Evolutionary conservation across 2,888 invertebrate genomes (phyloP).

Genomic region (Clunio marinus): DNA sequence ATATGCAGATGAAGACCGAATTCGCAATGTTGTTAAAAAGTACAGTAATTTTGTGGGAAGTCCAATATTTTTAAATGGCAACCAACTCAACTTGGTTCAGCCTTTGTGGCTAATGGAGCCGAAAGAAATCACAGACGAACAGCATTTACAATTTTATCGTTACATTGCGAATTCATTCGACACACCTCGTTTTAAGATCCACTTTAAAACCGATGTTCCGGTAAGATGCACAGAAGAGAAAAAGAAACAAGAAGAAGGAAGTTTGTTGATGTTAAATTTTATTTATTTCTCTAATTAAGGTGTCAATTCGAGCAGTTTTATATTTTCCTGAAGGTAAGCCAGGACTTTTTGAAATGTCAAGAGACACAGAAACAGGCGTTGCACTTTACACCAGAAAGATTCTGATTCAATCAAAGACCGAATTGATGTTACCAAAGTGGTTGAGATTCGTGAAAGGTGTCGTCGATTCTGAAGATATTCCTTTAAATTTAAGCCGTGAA

Average conservation of each 20-base stretch:
- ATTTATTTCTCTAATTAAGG: too few species aligned
- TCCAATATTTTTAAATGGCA: constrained; percentile 86
- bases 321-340: constrained; percentile 94
- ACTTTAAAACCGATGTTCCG: constrained; percentile 76
- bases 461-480: constrained; percentile 98
- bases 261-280: too few species aligned
- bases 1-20: constrained; percentile 79
- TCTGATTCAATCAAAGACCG: constrained; percentile 85
- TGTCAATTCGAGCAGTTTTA: constrained; percentile 75
- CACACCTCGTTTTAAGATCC: constrained; percentile 80
- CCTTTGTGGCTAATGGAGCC: constrained; percentile 92
- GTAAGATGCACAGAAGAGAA: too few species aligned
- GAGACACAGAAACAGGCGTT: constrained; percentile 79
- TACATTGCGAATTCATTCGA: constrained; percentile 84
- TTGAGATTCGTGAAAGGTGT: constrained; percentile 94
- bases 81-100: constrained; percentile 82
- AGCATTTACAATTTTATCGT: constrained; percentile 90
- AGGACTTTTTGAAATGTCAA: constrained; percentile 82
- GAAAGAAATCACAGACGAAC: constrained; percentile 75
- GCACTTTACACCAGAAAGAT: constrained; percentile 89
- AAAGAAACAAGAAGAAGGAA: too few species aligned
- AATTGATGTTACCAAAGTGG: constrained; percentile 91
- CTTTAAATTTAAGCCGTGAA: constrained; percentile 92
- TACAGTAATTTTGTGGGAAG: constrained; percentile 97
- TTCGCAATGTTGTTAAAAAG: constrained; percentile 82